Percentiles rank a stretch among this genome's conserved stretches.
phyloP scores from a whole-genome alignment of 2,888 invertebrate species.

The Heliothis peltigera region DNA sequence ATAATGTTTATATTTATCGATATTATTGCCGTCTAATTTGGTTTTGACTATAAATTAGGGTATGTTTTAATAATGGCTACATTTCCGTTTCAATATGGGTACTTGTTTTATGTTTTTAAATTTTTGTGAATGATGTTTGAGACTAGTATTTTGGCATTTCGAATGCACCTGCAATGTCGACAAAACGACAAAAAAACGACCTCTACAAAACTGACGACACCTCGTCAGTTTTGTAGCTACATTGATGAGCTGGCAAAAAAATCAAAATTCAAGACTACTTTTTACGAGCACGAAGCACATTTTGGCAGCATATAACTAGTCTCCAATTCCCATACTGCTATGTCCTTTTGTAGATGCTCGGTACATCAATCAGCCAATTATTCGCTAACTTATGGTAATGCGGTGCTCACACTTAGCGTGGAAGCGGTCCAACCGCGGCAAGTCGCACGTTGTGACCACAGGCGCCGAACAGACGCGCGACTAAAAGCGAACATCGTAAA shows the following conservation, averaged over 20 bases:
- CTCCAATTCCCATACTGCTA: conserved; percentile 3
- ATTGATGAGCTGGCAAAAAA: no score
- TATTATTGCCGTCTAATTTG: conserved; percentile 55
- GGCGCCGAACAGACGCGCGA: conserved; percentile 60
- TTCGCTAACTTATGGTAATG: conserved; percentile 50
- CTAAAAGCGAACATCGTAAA: conserved; percentile 64
- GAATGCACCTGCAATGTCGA: no score
- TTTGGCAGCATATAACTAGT: conserved; percentile 17
- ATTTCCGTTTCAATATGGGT: conserved; percentile 29
- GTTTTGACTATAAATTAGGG: conserved; percentile 56
- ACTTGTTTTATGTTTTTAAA: conserved; percentile 19
- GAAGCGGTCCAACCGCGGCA: conserved; percentile 41
- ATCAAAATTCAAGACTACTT: no score
- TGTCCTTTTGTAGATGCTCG: conserved; percentile 17
- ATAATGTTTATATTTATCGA: conserved; percentile 72
- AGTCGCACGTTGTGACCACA: conserved; percentile 50
- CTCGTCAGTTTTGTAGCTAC: no score
- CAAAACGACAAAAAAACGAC: no score
- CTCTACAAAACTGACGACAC: no score
- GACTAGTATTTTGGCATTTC: no score
- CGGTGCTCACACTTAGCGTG: conserved; percentile 51
- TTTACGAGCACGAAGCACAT: no score
- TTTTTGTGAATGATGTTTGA: conserved; percentile 16
- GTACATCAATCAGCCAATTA: conserved; percentile 62
- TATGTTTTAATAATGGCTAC: conserved; percentile 39